Evolutionary conservation across 2,888 invertebrate species (phyloP).

Genomic region (Drosophila birchii): DNA sequence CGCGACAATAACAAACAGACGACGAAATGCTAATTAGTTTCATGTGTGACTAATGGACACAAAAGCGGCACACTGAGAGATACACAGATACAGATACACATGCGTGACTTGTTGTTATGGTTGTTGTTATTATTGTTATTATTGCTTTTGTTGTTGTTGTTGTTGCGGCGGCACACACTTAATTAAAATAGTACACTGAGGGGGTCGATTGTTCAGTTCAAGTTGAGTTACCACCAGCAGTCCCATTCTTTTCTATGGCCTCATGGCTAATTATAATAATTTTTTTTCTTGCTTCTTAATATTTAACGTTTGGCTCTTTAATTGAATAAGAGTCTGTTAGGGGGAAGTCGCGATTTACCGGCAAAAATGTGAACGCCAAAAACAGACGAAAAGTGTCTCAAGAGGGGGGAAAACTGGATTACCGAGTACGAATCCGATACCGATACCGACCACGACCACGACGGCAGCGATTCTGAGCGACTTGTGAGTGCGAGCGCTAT

Average conservation of each 20-base stretch:
- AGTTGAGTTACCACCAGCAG: constrained; percentile 16
- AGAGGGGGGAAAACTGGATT: constrained; percentile 1
- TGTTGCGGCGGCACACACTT: constrained; percentile 68
- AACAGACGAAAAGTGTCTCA: constrained; percentile 9
- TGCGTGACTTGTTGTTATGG: constrained; percentile 54
- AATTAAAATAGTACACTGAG: constrained; percentile 80
- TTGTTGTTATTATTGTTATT: constrained; percentile 22
- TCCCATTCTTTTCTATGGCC: constrained; percentile 65
- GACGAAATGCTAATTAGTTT: constrained; percentile 81
- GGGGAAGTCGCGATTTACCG: constrained; percentile 42
- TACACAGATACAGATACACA: constrained; percentile 39
- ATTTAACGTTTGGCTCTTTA: constrained; percentile 47
- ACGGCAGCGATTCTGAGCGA: constrained; percentile 78
- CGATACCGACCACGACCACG: constrained; percentile 80
- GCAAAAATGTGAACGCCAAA: constrained; percentile 16
- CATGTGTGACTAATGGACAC: constrained; percentile 81
- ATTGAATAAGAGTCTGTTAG: constrained; percentile 56
- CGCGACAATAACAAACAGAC: constrained; percentile 81
- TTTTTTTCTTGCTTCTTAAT: neutral
- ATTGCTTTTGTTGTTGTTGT: constrained; percentile 20
- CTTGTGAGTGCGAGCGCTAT: constrained; percentile 78
- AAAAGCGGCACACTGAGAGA: constrained; percentile 67
- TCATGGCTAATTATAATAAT: constrained; percentile 65
- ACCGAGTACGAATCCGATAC: constrained; percentile 61
- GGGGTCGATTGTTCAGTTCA: constrained; percentile 61